Evolutionary conservation across 2,888 invertebrate genomes (phyloP).

Genomic region (Tortrix viridana): DNA sequence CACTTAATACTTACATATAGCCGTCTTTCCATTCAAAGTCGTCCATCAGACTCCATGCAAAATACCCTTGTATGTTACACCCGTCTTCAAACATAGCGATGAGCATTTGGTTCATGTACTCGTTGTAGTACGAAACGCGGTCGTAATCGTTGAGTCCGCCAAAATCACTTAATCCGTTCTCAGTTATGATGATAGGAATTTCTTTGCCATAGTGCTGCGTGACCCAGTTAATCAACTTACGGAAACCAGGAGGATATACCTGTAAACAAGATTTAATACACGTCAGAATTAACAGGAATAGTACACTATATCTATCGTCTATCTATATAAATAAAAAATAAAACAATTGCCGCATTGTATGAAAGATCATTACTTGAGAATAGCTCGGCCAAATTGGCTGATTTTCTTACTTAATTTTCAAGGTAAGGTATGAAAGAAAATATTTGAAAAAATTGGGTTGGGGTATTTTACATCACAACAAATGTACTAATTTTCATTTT

Average conservation of each 20-base stretch:
- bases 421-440: no score
- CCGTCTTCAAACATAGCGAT: conserved; percentile 55
- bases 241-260: conserved; percentile 86
- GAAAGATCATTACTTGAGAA: no score
- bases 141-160: conserved; percentile 56
- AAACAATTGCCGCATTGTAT: no score
- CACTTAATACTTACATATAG: conserved; percentile 65
- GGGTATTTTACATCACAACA: no score
- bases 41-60: conserved; percentile 81
- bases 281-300: neutral
- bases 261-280: conserved; percentile 48
- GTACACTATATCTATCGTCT: neutral
- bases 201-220: conserved; percentile 83
- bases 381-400: no score
- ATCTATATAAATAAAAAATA: no score
- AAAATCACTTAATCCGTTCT: conserved; percentile 77
- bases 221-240: conserved; percentile 86
- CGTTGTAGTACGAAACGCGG: conserved; percentile 73
- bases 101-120: conserved; percentile 54
- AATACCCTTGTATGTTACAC: conserved; percentile 68
- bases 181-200: conserved; percentile 77
- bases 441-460: no score
- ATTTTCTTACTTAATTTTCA: no score
- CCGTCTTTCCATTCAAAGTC: conserved; percentile 81
- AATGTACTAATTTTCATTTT: no score